Percentiles rank a stretch among this genome's conserved stretches.
Evolutionary conservation across 2,888 invertebrate genomes (phyloP).

Genomic region (Flexamia atlantica): DNA sequence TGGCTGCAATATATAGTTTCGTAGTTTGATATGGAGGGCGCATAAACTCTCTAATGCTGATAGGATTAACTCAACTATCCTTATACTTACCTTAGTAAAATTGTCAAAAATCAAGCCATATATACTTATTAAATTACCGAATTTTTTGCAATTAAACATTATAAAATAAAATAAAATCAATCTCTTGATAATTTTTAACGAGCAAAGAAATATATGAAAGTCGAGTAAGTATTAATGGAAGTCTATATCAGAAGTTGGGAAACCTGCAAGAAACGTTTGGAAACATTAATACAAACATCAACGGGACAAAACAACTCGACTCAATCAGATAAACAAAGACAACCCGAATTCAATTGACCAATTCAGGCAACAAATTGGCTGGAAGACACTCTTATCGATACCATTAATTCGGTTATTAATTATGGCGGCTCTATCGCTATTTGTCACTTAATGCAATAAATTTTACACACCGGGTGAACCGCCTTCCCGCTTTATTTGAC

Average conservation of each 20-base stretch:
- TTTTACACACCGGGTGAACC: slow-evolving; percentile 14
- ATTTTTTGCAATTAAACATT: no score
- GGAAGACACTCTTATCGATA: slow-evolving; percentile 41
- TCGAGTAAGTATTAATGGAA: background rate
- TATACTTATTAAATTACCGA: no score
- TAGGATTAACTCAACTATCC: no score
- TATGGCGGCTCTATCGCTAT: slow-evolving; percentile 12
- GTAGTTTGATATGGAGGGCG: no score
- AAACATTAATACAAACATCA: slow-evolving; percentile 50
- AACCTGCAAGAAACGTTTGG: background rate
- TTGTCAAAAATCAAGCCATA: no score
- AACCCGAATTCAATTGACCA: slow-evolving; percentile 41
- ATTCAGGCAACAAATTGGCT: slow-evolving; percentile 43
- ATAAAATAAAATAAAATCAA: no score
- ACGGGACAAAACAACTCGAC: slow-evolving; percentile 3
- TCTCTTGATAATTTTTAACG: no score
- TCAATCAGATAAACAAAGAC: slow-evolving; percentile 53
- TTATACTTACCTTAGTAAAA: no score
- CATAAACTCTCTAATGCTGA: no score
- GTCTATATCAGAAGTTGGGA: background rate
- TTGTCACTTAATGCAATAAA: slow-evolving; percentile 40
- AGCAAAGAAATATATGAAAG: no score
- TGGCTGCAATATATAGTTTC: no score
- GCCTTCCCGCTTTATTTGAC: slow-evolving; percentile 2
- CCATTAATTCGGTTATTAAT: slow-evolving; percentile 46